Evolutionary conservation across 2,888 invertebrate species (phyloP).

Genomic region (Holacanthella duospinosa): DNA sequence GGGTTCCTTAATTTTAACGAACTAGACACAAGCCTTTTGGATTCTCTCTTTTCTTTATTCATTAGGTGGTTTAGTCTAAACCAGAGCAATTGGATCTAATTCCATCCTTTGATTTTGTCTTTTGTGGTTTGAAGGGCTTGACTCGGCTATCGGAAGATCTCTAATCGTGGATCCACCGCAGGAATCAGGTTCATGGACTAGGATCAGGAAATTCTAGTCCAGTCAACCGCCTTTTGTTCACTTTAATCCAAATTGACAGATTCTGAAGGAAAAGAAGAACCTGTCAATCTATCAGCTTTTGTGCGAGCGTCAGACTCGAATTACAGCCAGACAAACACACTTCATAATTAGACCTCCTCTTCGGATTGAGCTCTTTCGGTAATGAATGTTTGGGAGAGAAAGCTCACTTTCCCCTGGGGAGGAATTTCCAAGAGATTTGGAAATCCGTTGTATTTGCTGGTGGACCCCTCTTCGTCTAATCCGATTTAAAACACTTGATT

Average conservation of each 20-base stretch:
- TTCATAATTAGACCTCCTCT: too few species aligned
- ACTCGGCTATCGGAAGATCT: too few species aligned
- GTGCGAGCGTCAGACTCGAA: too few species aligned
- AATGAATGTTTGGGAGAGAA: not conserved
- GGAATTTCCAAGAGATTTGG: not conserved
- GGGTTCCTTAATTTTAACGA: too few species aligned
- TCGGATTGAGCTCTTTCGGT: too few species aligned
- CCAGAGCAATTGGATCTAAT: not conserved
- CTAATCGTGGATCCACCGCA: too few species aligned
- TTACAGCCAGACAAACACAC: too few species aligned
- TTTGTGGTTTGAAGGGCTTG: not conserved
- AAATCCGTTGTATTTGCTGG: not conserved
- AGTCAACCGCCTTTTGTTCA: not conserved
- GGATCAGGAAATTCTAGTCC: not conserved
- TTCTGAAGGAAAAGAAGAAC: not conserved
- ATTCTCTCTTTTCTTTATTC: not conserved
- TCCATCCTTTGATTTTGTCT: not conserved
- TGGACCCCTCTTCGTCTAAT: not conserved
- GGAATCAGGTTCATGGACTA: too few species aligned
- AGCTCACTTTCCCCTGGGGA: not conserved
- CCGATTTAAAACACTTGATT: constrained; percentile 2
- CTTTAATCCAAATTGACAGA: not conserved
- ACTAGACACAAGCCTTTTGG: too few species aligned
- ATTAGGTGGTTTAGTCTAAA: not conserved
- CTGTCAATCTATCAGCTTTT: not conserved